Conservation (phyloP, 1,140 invertebrate species). For the Reticulitermes speratus region DNA sequence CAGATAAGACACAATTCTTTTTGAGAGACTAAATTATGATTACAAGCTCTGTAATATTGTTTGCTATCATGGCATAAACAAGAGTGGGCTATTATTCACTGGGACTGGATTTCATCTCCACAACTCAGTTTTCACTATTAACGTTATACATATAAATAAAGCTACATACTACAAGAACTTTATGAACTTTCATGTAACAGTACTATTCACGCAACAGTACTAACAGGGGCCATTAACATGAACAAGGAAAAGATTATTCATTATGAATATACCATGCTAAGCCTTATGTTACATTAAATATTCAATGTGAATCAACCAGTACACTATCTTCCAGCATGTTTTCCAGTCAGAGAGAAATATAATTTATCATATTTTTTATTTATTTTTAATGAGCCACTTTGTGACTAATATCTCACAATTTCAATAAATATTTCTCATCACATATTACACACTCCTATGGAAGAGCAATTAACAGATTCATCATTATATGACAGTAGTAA, state of each 20-base stretch:
- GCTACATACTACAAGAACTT: too few species aligned
- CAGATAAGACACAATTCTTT: too few species aligned
- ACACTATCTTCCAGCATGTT: not conserved
- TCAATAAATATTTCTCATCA: slow-evolving; percentile 10
- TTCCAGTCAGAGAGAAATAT: slow-evolving; percentile 12
- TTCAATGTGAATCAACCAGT: slow-evolving; percentile 18
- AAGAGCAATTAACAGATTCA: not conserved
- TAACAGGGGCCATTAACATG: not conserved
- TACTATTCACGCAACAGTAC: too few species aligned
- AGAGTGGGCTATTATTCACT: too few species aligned
- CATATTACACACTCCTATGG: not conserved
- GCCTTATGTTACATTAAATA: slow-evolving; percentile 1
- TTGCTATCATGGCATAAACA: too few species aligned
- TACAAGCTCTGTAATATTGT: too few species aligned
- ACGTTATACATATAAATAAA: too few species aligned
- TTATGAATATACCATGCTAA: not conserved
- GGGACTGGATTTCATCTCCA: too few species aligned
- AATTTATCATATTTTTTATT: not conserved
- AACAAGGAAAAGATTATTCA: not conserved
- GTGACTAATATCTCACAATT: slow-evolving; percentile 7
- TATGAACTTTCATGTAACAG: too few species aligned
- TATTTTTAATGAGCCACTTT: not conserved
- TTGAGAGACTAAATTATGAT: too few species aligned
- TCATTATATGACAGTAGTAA: slow-evolving; percentile 8
- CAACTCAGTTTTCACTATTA: too few species aligned